Base-by-base conservation (phyloP, 1,140 invertebrate species). In the Hylaeus anthracinus region DNA sequence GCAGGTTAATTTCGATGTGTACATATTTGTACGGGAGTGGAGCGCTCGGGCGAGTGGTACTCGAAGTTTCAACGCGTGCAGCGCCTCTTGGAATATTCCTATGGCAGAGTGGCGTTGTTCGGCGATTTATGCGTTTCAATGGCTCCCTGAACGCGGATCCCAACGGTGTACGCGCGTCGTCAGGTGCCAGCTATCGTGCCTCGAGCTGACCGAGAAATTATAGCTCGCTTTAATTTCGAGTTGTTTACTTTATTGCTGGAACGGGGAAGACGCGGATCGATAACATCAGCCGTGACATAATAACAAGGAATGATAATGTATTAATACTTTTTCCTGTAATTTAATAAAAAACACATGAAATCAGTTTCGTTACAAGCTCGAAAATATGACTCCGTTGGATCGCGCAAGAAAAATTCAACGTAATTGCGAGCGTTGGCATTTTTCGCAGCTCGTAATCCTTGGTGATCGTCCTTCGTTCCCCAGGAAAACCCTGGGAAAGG, bases 351-450 rank as follows among this genome's bases (percentile, higher is more conserved):
- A 26, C 26, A 26, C 26, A 26, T 26, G 26, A 26, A 26, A 26
- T 66, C 88, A 88, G 88, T 88, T 88, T 85, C 86, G 88, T 89
- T 88, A 82, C 82, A 48, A 45, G 84, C 72, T 70, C 80, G 76
- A 86, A 86, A 87, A 89, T 26, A 26, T 26, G 26, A 26, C 26
- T 26, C 26, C 26, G 26, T 26, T 26, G 26, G 26, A 26, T 26
- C 26, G 26, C 26, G 26, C 26, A 26, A 26, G 26, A 26, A 26
- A 26, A 72, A 55, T 65, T 58, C 56, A 81, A 86, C 75, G 81
- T 75, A 82, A 86, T 84, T 79, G 78, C 72, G 58, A 64, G 63
- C 71, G 70, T 72, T 56, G 79, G 60, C 67, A 70, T 81, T 81
- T 72, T 79, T 74, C 75, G 63, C 74, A n/a, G 43, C 26, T 71